Evolutionary conservation across 2,888 invertebrate genomes (phyloP).

Genomic region (Coleophora deauratella): DNA sequence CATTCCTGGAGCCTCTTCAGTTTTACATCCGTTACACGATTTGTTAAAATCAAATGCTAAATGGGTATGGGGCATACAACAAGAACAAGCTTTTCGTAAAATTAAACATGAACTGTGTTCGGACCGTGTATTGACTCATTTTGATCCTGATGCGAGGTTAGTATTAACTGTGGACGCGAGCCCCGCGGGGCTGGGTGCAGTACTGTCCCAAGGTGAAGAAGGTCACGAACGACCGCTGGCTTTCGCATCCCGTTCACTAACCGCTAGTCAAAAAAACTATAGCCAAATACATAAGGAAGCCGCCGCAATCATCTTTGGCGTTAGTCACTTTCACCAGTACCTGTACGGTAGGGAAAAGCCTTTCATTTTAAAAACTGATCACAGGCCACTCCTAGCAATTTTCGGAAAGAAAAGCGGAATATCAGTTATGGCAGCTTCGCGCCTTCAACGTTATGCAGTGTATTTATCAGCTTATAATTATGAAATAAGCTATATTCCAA

Average conservation of each 20-base stretch:
- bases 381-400: constrained; percentile 7
- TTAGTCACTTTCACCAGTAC: constrained; percentile 16
- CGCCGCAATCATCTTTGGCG: constrained; percentile 10
- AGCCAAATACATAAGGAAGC: too few species aligned
- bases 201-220: constrained; percentile 7
- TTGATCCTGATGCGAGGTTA: constrained; percentile 7
- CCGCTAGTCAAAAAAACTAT: constrained; percentile 11
- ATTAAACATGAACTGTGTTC: constrained; percentile 7
- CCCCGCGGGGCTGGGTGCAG: constrained; percentile 11
- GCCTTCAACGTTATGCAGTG: constrained; percentile 15
- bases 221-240: constrained; percentile 9
- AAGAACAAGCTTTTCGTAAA: not conserved
- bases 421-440: constrained; percentile 11
- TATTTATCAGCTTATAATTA: constrained; percentile 16
- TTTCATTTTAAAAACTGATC: constrained; percentile 17
- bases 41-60: not conserved
- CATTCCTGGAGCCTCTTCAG: too few species aligned
- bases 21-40: constrained; percentile 7
- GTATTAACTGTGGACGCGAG: constrained; percentile 12
- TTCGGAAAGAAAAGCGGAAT: too few species aligned
- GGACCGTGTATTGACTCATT: constrained; percentile 12
- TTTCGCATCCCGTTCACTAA: constrained; percentile 9
- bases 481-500: constrained; percentile 9
- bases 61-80: constrained; percentile 5
- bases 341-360: constrained; percentile 13